Percentiles rank a stretch among this genome's conserved stretches.
Evolutionary conservation across 2,797 vertebrate species (phyloP).

Genomic region (Esox lucius): DNA sequence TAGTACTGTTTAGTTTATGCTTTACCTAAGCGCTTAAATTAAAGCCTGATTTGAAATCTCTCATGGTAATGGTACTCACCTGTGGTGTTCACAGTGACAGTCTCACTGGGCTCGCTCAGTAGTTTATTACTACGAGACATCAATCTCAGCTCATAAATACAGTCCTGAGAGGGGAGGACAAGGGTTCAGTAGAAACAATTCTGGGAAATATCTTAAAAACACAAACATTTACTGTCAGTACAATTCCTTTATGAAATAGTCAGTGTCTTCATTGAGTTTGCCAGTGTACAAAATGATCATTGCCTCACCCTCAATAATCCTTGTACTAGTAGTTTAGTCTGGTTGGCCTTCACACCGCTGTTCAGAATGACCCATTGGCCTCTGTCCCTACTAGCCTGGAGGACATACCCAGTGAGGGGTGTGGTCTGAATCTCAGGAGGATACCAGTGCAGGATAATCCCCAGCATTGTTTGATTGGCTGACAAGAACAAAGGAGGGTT

Average conservation of each 20-base stretch:
- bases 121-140: conserved; percentile 83
- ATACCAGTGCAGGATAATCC: conserved; percentile 85
- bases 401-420: conserved; percentile 79
- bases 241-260: not conserved
- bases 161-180: conserved; percentile 74
- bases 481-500: conserved; percentile 81
- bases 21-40: too few species aligned
- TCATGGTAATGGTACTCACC: conserved; percentile 68
- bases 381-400: conserved; percentile 83
- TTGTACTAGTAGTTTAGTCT: conserved; percentile 83
- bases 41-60: not conserved
- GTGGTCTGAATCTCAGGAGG: conserved; percentile 74
- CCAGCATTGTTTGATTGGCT: conserved; percentile 79
- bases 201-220: not conserved
- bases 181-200: not conserved
- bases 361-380: conserved; percentile 87
- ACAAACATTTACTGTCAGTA: not conserved
- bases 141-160: conserved; percentile 87
- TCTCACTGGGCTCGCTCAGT: conserved; percentile 88
- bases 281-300: not conserved
- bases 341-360: conserved; percentile 75
- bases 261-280: not conserved
- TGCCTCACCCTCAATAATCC: conserved; percentile 86
- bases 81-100: conserved; percentile 84
- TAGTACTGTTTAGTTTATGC: not conserved